These are phyloP conservation scores for Samia ricini DNA, from an alignment of 1,140 invertebrate genomes.

Conservation along the genomic window DNA sequence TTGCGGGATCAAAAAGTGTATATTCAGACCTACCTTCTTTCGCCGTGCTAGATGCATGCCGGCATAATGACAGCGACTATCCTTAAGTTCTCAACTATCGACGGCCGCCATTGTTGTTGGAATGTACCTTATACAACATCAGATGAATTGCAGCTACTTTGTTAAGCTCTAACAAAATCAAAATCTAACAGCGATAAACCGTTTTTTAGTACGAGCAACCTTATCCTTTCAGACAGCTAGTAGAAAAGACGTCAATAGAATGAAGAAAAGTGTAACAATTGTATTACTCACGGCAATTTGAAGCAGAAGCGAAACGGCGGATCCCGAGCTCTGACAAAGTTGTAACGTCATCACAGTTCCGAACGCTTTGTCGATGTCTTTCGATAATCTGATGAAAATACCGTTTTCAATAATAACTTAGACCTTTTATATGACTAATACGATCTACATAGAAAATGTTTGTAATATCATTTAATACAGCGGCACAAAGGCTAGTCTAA, in stretches of 20 bases:
- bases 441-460: background rate
- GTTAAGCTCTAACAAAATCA: background rate
- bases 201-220: background rate
- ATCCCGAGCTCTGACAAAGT: conserved; percentile 52
- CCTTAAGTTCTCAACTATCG: background rate
- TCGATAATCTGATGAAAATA: conserved; percentile 36
- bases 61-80: background rate
- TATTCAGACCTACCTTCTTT: background rate
- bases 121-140: background rate
- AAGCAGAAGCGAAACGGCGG: conserved; percentile 57
- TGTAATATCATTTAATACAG: too few species aligned
- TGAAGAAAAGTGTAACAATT: conserved; percentile 15
- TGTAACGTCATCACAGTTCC: conserved; percentile 56
- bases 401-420: background rate
- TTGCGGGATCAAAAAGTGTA: too few species aligned
- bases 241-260: background rate
- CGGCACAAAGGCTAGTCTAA: too few species aligned
- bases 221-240: background rate
- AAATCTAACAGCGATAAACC: background rate
- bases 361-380: conserved; percentile 57
- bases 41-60: background rate
- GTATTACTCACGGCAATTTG: conserved; percentile 55
- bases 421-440: background rate
- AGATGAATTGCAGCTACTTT: background rate
- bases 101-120: background rate